These are phyloP conservation scores for Sturnira hondurensis DNA, from an alignment of 2,113 vertebrate species.

Conservation along the genomic window DNA sequence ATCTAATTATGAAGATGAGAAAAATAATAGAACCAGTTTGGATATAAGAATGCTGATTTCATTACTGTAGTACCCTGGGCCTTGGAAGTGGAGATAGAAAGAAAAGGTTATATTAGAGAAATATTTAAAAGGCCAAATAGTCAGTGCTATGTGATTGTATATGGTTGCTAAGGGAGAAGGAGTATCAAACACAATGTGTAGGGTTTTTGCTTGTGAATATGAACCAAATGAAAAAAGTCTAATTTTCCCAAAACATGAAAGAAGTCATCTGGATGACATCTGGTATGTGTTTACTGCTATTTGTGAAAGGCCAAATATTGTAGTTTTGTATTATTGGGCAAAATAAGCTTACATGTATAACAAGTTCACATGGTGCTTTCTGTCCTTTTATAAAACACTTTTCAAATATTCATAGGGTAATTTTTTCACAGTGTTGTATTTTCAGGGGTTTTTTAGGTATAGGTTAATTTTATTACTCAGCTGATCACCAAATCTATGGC, in stretches of 20 bases:
- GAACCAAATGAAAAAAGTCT: too few relatives aligned
- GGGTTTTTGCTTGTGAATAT: not conserved
- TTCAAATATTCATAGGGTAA: not conserved
- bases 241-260: too few relatives aligned
- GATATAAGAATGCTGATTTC: not conserved
- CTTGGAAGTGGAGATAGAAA: not conserved
- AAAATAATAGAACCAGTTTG: not conserved
- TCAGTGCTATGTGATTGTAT: not conserved
- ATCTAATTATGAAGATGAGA: not conserved
- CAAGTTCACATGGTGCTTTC: not conserved
- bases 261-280: conserved; percentile 6
- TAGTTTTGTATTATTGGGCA: not conserved
- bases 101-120: not conserved
- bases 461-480: not conserved
- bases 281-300: not conserved
- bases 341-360: not conserved
- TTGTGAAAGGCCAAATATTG: conserved; percentile 49
- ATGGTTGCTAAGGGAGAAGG: not conserved
- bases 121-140: not conserved
- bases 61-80: not conserved
- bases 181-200: not conserved
- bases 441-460: not conserved
- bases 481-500: not conserved
- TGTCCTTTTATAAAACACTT: not conserved
- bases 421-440: not conserved